Conservation (phyloP, 2,113 vertebrate species). For the Epinephelus cyanopodus region DNA sequence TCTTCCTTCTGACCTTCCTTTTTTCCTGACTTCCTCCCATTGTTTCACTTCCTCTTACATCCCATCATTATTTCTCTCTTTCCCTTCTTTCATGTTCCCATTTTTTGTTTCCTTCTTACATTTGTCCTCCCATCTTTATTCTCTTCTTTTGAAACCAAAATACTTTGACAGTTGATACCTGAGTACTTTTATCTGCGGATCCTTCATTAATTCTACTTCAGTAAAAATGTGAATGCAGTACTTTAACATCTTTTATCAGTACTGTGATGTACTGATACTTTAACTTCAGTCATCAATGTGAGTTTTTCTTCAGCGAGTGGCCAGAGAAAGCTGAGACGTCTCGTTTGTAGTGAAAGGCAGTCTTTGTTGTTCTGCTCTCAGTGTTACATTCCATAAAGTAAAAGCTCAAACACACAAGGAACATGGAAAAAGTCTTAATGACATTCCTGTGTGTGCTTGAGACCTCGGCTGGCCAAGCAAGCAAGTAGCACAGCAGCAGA, state of each 20-base stretch:
- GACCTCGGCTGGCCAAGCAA: neutral
- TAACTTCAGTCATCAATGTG: neutral
- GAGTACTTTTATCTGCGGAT: neutral
- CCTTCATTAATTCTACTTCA: neutral
- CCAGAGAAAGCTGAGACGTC: slow-evolving; percentile 24
- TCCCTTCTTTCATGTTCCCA: too few relatives aligned
- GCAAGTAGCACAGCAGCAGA: neutral
- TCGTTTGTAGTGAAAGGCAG: slow-evolving; percentile 30
- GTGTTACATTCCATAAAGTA: slow-evolving; percentile 55
- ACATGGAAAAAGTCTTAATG: slow-evolving; percentile 50
- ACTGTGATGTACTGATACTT: neutral
- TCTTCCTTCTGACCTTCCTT: neutral
- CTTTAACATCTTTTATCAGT: neutral
- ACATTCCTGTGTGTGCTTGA: slow-evolving; percentile 47
- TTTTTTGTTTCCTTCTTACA: neutral
- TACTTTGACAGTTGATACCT: neutral
- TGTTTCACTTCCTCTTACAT: too few relatives aligned
- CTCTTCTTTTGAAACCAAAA: neutral
- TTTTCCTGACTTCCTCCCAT: too few relatives aligned
- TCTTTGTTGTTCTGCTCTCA: slow-evolving; percentile 44
- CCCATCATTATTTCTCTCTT: neutral
- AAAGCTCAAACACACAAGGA: slow-evolving; percentile 27
- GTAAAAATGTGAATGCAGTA: neutral
- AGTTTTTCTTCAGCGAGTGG: neutral
- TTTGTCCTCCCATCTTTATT: too few relatives aligned